Evolutionary conservation across 2,888 invertebrate genomes (phyloP).

Genomic region (Thereva unica): DNA sequence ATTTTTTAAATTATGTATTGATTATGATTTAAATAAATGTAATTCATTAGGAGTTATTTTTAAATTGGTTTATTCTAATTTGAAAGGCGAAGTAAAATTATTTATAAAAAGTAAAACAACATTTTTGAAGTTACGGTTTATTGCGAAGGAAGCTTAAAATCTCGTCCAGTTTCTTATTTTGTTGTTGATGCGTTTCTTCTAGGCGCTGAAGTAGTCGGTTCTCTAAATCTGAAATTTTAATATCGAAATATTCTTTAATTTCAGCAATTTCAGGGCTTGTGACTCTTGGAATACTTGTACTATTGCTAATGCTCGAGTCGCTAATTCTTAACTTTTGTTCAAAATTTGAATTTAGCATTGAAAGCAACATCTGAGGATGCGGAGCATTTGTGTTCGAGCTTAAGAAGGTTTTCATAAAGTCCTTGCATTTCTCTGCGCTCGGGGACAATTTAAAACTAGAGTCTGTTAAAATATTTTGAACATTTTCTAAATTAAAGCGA

Average conservation of each 20-base stretch:
- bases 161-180: slow-evolving; percentile 49
- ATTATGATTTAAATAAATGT: slow-evolving; percentile 3
- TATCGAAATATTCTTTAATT: slow-evolving; percentile 48
- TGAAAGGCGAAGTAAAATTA: background rate
- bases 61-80: background rate
- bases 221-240: slow-evolving; percentile 48
- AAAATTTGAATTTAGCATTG: slow-evolving; percentile 32
- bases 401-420: slow-evolving; percentile 43
- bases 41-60: background rate
- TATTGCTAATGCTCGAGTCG: background rate
- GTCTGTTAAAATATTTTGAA: slow-evolving; percentile 49
- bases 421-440: slow-evolving; percentile 49
- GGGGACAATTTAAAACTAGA: slow-evolving; percentile 46
- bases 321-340: background rate
- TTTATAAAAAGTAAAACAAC: background rate
- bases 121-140: slow-evolving; percentile 2
- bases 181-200: slow-evolving; percentile 47
- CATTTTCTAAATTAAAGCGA: slow-evolving; percentile 50
- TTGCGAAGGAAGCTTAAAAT: slow-evolving; percentile 46
- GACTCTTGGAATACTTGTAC: background rate
- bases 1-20: background rate
- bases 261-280: background rate
- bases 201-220: slow-evolving; percentile 46
- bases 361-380: slow-evolving; percentile 20
- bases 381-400: background rate